Conservation (phyloP, 2,888 invertebrate genomes). For the Chymomyza amoena region DNA sequence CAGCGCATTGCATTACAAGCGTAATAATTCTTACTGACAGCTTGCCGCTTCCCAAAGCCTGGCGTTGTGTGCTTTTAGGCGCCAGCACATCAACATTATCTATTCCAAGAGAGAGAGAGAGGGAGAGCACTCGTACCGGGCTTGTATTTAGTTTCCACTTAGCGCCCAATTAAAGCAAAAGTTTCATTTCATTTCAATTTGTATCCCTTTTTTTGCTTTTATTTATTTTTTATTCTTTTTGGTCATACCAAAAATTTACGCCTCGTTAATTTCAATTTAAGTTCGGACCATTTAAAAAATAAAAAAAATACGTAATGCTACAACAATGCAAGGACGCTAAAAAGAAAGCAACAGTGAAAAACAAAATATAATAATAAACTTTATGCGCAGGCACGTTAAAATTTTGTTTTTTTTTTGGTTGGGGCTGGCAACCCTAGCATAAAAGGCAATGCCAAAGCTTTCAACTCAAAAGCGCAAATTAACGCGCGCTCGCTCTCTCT, state of each 20-base stretch:
- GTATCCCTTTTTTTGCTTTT: conserved; percentile 37
- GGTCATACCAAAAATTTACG: conserved; percentile 58
- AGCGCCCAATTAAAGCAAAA: conserved; percentile 67
- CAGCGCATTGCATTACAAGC: conserved; percentile 69
- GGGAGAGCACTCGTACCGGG: too few species aligned
- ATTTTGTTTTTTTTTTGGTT: neutral
- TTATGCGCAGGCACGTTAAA: conserved; percentile 14
- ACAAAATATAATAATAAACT: conserved; percentile 24
- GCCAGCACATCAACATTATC: neutral
- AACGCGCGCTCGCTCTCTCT: conserved; percentile 37
- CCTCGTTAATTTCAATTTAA: conserved; percentile 75
- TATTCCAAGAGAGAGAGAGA: neutral
- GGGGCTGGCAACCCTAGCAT: neutral
- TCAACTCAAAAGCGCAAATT: conserved; percentile 60
- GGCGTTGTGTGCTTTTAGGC: conserved; percentile 1
- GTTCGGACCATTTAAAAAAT: conserved; percentile 65
- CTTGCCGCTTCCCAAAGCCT: neutral
- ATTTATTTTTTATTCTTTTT: neutral
- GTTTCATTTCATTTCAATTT: conserved; percentile 49
- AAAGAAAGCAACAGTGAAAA: neutral
- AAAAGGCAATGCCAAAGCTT: conserved; percentile 13
- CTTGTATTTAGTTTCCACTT: conserved; percentile 53
- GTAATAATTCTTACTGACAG: conserved; percentile 71
- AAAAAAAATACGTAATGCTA: conserved; percentile 9
- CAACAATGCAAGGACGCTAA: neutral